Evolutionary conservation across 1,140 invertebrate species (phyloP), one percentile per base, ranked within the genome.

Genomic region (Aphidius gifuensis): DNA sequence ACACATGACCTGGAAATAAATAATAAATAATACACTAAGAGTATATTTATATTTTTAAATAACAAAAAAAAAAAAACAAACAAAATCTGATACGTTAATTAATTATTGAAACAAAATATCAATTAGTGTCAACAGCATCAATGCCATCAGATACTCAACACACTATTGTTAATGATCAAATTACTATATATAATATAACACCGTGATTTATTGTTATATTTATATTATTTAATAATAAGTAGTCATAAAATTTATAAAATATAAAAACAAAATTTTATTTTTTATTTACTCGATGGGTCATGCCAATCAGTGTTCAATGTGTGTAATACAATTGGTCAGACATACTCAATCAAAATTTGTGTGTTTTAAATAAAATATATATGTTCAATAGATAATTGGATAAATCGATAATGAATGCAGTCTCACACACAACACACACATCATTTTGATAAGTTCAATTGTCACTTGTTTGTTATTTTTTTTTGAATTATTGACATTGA

Each of bases 1-100:
- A 74, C 93, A 96, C 93, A 96, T 95, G 47, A 95, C 92, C 90
- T 92, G 71, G 11, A n/a, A 70, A 70, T 69, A 48, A 68, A 40
- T 4, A 55, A 16, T 16, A 16, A 16, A 16, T 1, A 16, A 16
- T 16, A 40, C 16, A 51, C 39, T 40, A 43, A 6, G 5, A 4
- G 8, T 7, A 50, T 40, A 46, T 6, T 46, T n/a, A 40, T 9
- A 32, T 58, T 16, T 16, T 16, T 16, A 16, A 16, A 16, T 16
- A 16, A 16, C 16, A 32, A 32, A 32, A 3, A 32, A 32, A 32
- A 32, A 32, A 3, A 32, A 32, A 32, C 3, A 23, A 23, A 23
- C 1, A 32, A 8, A 45, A 45, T 57, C 11, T 9, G 23, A 58
- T 21, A 47, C 39, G 38, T 53, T 9, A 53, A 53, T 53, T 53